Conservation (phyloP, 2,797 vertebrate species). For the Crenuchus spilurus region DNA sequence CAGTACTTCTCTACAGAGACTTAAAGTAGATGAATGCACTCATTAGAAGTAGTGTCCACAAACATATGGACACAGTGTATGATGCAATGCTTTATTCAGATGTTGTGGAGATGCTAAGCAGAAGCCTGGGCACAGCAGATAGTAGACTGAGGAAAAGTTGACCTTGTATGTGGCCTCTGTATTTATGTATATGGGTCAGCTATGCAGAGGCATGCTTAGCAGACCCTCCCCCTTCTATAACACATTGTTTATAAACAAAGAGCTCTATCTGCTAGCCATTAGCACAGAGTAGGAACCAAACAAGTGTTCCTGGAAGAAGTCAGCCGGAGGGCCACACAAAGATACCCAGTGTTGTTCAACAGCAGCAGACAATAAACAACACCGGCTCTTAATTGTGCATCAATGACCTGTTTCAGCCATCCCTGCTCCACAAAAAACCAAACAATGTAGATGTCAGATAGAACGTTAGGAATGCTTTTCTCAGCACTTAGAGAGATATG, state of each 20-base stretch:
- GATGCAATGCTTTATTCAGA: too few species aligned
- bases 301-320: constrained; percentile 53
- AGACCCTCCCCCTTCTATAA: constrained; percentile 48
- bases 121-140: neutral
- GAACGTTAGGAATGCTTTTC: constrained; percentile 57
- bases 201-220: constrained; percentile 61
- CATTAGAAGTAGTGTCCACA: too few species aligned
- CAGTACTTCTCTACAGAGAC: too few species aligned
- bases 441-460: constrained; percentile 50
- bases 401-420: constrained; percentile 51
- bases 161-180: constrained; percentile 38
- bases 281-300: constrained; percentile 48
- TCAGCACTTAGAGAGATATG: constrained; percentile 31
- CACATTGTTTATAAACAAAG: constrained; percentile 60
- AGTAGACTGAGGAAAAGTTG: neutral
- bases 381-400: constrained; percentile 56
- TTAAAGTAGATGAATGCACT: too few species aligned
- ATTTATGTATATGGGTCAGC: constrained; percentile 63
- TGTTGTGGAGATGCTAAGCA: neutral
- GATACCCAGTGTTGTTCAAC: constrained; percentile 59
- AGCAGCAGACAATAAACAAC: constrained; percentile 37
- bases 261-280: constrained; percentile 37
- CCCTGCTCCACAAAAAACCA: constrained; percentile 49
- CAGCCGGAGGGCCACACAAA: constrained; percentile 39
- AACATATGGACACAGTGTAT: too few species aligned